Evolutionary conservation across 1,140 invertebrate genomes (phyloP).

Genomic region (Campoletis sonorensis): DNA sequence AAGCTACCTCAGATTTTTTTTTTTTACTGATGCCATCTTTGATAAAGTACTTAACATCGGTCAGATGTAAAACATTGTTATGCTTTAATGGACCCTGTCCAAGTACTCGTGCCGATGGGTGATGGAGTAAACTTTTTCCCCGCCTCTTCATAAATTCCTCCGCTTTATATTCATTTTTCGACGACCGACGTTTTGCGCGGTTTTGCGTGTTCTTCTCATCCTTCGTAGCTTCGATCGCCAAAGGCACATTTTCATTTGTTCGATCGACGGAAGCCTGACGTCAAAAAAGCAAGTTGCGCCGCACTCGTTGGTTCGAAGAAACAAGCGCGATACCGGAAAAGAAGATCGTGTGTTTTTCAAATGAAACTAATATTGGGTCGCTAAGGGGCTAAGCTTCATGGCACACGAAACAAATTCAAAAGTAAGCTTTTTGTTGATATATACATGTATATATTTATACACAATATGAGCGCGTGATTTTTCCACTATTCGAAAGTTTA

Average conservation of each 20-base stretch:
- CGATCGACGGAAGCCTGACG: not conserved
- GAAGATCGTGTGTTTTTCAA: constrained; percentile 59
- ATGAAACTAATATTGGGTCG: constrained; percentile 62
- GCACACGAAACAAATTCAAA: not conserved
- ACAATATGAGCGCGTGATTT: not conserved
- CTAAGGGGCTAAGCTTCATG: not conserved
- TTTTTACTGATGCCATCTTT: no score
- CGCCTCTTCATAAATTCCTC: not conserved
- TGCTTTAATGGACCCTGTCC: not conserved
- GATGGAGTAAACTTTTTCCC: not conserved
- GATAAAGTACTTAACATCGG: not conserved
- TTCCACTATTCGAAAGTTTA: not conserved
- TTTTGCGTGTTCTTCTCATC: no score
- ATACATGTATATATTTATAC: no score
- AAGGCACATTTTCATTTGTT: not conserved
- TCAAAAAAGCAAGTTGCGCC: not conserved
- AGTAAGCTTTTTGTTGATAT: not conserved
- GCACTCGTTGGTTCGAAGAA: not conserved
- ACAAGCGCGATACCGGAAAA: constrained; percentile 18
- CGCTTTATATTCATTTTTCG: not conserved
- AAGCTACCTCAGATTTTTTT: no score
- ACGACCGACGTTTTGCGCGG: no score
- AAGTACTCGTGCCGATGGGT: not conserved
- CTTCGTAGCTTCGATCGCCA: no score
- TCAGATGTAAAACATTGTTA: not conserved